These are phyloP conservation scores for Bombus waltoni DNA, from an alignment of 1,140 invertebrate species.

Conservation along the genomic window DNA sequence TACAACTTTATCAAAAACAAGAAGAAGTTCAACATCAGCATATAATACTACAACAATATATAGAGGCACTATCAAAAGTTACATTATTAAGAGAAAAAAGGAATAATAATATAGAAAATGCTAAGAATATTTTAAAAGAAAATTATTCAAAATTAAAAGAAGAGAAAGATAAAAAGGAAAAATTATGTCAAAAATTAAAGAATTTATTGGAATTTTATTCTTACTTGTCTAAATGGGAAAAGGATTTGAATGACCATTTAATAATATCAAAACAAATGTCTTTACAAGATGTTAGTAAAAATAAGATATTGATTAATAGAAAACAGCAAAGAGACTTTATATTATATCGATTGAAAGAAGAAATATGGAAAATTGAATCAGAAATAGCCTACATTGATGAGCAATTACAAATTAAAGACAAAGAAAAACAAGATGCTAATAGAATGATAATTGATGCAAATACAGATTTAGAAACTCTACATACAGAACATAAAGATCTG, in stretches of 20 bases:
- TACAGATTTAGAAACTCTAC: constrained; percentile 87
- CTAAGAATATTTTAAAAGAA: constrained; percentile 78
- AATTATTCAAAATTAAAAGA: constrained; percentile 73
- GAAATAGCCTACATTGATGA: constrained; percentile 81
- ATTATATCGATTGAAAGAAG: constrained; percentile 82
- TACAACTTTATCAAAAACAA: constrained; percentile 81
- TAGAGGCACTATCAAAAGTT: constrained; percentile 78
- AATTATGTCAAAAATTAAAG: constrained; percentile 78
- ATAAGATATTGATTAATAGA: constrained; percentile 80
- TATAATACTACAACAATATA: constrained; percentile 81
- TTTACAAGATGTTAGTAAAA: constrained; percentile 81
- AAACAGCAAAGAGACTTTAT: constrained; percentile 84
- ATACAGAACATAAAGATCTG: constrained; percentile 87
- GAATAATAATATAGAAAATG: constrained; percentile 70
- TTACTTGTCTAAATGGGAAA: constrained; percentile 82
- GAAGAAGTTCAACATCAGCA: constrained; percentile 83
- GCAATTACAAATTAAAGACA: constrained; percentile 80
- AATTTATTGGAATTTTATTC: constrained; percentile 76
- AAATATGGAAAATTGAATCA: constrained; percentile 82
- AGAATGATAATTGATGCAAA: constrained; percentile 84
- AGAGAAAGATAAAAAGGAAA: constrained; percentile 76
- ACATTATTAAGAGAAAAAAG: constrained; percentile 77
- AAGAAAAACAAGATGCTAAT: constrained; percentile 79
- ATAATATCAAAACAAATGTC: constrained; percentile 82
- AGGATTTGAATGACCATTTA: constrained; percentile 81